Conservation (phyloP, 2,113 vertebrate species). For the Heptranchias perlo region DNA sequence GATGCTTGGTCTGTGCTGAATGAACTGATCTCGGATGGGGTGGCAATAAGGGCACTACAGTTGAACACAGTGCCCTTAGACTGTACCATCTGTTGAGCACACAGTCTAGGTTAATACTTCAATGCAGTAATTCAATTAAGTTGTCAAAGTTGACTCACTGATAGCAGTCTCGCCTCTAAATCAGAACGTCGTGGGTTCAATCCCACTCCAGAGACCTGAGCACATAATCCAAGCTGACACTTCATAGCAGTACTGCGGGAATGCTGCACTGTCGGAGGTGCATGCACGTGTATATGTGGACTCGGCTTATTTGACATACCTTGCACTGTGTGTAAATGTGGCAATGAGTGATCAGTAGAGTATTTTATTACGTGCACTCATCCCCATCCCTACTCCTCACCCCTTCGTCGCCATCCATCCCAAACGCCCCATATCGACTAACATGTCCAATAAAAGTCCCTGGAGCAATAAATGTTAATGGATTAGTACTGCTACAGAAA, state of each 20-base stretch:
- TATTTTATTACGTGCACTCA: neutral
- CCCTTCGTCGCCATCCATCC: neutral
- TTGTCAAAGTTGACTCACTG: neutral
- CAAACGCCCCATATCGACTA: neutral
- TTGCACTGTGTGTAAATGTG: neutral
- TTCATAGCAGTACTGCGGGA: neutral
- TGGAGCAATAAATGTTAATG: neutral
- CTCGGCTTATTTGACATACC: neutral
- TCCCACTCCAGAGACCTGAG: neutral
- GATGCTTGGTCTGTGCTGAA: neutral
- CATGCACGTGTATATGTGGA: too few species aligned
- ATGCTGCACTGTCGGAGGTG: neutral
- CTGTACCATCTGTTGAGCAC: neutral
- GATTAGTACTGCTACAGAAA: neutral
- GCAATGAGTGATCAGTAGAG: neutral
- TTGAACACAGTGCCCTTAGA: neutral
- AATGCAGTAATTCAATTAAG: neutral
- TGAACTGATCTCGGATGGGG: neutral
- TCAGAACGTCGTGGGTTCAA: neutral
- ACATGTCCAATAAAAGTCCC: neutral
- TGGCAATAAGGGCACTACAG: neutral
- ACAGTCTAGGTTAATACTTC: neutral
- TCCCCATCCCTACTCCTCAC: neutral
- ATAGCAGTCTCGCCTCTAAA: neutral
- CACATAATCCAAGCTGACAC: neutral